Evolutionary conservation across 2,113 vertebrate genomes (phyloP).

Genomic region (Melanocharis versteri): DNA sequence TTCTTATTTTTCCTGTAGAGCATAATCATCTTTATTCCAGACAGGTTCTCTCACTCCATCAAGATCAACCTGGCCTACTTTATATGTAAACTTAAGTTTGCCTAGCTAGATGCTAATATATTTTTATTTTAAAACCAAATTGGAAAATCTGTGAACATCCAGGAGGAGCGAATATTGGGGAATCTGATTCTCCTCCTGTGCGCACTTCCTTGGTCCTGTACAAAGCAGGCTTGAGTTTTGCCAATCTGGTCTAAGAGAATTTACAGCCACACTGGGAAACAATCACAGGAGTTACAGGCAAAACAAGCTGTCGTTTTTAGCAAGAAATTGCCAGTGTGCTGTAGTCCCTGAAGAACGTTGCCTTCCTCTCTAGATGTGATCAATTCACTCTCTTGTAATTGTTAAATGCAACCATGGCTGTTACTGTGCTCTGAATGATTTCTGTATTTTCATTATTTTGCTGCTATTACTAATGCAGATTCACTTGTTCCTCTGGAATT

Average conservation of each 20-base stretch:
- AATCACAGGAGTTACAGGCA: neutral
- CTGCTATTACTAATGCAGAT: neutral
- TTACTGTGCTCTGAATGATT: neutral
- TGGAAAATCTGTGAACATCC: neutral
- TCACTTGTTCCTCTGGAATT: neutral
- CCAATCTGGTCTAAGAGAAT: neutral
- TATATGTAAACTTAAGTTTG: neutral
- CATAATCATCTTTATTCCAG: conserved; percentile 30
- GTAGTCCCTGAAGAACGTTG: neutral
- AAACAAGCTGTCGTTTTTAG: neutral
- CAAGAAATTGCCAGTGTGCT: neutral
- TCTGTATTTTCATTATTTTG: neutral
- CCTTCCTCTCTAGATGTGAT: neutral
- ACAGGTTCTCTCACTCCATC: conserved; percentile 32
- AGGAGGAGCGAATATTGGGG: neutral
- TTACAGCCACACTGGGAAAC: neutral
- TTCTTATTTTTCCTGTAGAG: conserved; percentile 1
- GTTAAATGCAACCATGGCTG: neutral
- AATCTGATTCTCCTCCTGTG: neutral
- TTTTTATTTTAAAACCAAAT: neutral
- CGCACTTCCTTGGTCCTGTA: neutral
- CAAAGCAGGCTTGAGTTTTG: neutral
- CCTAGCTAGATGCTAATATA: neutral
- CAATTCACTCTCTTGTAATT: neutral
- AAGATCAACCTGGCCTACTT: conserved; percentile 34